Evolutionary conservation across 2,113 vertebrate genomes (phyloP), one percentile per base, ranked within the genome.

Genomic region (Delphinus delphis): DNA sequence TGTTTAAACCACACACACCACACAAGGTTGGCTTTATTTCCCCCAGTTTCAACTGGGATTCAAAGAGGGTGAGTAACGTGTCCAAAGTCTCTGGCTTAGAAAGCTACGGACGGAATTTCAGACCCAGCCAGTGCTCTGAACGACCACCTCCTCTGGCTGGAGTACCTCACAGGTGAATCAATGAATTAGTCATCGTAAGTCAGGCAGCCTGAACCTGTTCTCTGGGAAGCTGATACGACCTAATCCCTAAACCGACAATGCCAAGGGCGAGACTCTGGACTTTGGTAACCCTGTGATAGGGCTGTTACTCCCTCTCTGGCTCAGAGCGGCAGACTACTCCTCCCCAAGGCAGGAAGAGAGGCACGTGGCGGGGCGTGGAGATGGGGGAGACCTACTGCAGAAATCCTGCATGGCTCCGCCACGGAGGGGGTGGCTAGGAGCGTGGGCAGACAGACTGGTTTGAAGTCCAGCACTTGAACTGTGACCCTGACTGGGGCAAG

Each of bases 181-280:
- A 23, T 82, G 28, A n/a, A 41, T 60, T 88, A 67, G 96, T 97
- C 97, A 96, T 58, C 6, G 0, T 8, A 3, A 53, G 17, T 86
- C 86, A 81, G 77, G 90, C 83, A 20, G 95, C 83, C 97, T 31
- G 58, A 95, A 96, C 95, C 95, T 84, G 96, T 87, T 96, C 65
- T 71, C 95, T 28, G 12, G 63, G 92, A 98, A 92, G n/a, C 79
- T 55, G 80, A 85, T 77, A 93, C 26, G 76, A 55, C 47, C 71
- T 82, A 91, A 97, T 82, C 81, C 93, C 31, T 53, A 67, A 81
- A 71, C 65, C 80, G 60, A 88, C 79, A 89, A 20, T 0, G 3
- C 26, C 0, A 2, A 92, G 90, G 83, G 81, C 2, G 2, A 65
- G 93, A 50, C 93, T 77, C 88, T 90, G 93, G 91, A 88, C 85